These are phyloP conservation scores for Sebastes minor DNA, from an alignment of 2,797 vertebrate species.

Conservation along the genomic window DNA sequence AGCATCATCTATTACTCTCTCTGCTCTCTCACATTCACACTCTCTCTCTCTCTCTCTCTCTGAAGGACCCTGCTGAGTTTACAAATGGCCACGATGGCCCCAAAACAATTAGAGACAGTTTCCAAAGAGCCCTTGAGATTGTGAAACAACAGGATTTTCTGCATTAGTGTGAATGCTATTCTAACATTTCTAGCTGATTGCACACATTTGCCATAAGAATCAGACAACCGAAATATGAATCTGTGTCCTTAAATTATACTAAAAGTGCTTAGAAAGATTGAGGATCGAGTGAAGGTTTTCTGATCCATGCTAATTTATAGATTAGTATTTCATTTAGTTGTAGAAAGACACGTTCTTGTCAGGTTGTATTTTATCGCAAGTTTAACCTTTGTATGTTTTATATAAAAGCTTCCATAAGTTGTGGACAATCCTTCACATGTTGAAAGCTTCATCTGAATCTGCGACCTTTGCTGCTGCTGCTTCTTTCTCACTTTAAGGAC, in stretches of 20 bases:
- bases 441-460: conserved; percentile 15
- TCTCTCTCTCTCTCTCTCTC: background rate
- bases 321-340: background rate
- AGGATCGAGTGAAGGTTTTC: background rate
- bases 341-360: conserved; percentile 6
- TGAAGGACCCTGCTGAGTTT: conserved; percentile 55
- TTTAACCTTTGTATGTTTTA: conserved; percentile 14
- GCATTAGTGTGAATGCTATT: background rate
- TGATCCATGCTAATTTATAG: conserved; percentile 1
- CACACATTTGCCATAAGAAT: background rate
- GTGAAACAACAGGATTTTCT: background rate
- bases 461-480: conserved; percentile 16
- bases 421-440: background rate
- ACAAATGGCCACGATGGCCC: conserved; percentile 33
- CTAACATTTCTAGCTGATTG: background rate
- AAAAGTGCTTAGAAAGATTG: background rate
- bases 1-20: conserved; percentile 30
- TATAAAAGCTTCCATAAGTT: conserved; percentile 3
- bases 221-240: background rate
- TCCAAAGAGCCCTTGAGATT: conserved; percentile 35
- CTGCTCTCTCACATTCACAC: conserved; percentile 19
- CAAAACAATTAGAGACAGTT: conserved; percentile 52
- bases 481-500: conserved; percentile 30
- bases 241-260: background rate
- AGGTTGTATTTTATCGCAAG: conserved; percentile 8